phyloP scores from a whole-genome alignment of 1,140 invertebrate species.

The Drosophila pseudoananassae region DNA sequence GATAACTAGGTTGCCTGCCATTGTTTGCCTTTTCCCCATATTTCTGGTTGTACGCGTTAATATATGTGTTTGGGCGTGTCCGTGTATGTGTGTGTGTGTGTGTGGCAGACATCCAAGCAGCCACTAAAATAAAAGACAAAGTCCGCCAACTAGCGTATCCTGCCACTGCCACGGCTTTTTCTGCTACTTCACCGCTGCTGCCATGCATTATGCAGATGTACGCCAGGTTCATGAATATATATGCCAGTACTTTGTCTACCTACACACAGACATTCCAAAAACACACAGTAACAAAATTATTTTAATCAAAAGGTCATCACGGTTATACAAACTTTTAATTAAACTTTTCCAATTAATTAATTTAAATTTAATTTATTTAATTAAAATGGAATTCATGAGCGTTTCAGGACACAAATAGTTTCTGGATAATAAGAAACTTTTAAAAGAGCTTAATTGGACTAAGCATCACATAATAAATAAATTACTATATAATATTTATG shows the following conservation, averaged over 20 bases:
- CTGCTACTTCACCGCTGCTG: conserved; percentile 51
- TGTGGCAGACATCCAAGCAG: conserved; percentile 55
- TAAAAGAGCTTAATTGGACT: background rate
- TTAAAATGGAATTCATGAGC: no score
- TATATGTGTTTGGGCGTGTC: conserved; percentile 16
- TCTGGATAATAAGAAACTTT: no score
- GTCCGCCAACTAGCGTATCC: conserved; percentile 70
- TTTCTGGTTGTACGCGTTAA: conserved; percentile 37
- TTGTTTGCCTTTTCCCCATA: conserved; percentile 77
- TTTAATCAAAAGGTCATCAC: no score
- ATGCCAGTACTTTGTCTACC: conserved; percentile 71
- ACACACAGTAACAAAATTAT: conserved; percentile 6
- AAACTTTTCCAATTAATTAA: no score
- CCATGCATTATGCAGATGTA: conserved; percentile 80
- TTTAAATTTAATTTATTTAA: no score
- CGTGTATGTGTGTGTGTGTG: conserved; percentile 49
- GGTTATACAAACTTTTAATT: no score
- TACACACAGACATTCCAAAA: conserved; percentile 1
- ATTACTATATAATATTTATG: background rate
- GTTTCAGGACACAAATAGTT: no score
- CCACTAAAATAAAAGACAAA: conserved; percentile 79
- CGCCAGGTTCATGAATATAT: conserved; percentile 81
- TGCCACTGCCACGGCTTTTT: conserved; percentile 55
- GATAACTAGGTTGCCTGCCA: conserved; percentile 79
- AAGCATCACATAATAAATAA: background rate